A percentile compares a stretch with the other conserved stretches of the same genome.
Evolutionary conservation across 2,888 invertebrate species (phyloP).

Genomic region (Diloba caeruleocephala): DNA sequence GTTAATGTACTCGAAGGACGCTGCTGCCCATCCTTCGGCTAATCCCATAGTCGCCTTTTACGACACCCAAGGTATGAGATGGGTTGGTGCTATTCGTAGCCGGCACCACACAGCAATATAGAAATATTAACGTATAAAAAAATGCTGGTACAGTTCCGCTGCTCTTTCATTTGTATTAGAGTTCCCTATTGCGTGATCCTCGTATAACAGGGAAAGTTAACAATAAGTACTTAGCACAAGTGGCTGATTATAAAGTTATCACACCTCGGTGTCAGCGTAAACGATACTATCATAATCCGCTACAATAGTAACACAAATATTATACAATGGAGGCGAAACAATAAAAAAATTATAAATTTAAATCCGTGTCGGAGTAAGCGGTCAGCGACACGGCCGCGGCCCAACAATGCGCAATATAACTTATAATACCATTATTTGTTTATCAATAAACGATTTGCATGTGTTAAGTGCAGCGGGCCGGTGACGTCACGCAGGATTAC

Average conservation of each 20-base stretch:
- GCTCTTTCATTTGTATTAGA: background rate
- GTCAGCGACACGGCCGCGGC: constrained; percentile 72
- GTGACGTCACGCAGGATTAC: constrained; percentile 70
- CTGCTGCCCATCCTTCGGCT: too few species aligned
- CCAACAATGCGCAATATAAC: constrained; percentile 80
- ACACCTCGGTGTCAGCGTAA: constrained; percentile 12
- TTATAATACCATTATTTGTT: constrained; percentile 85
- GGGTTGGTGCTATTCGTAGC: too few species aligned
- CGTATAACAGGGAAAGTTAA: constrained; percentile 20
- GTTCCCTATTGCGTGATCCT: background rate
- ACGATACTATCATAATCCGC: constrained; percentile 13
- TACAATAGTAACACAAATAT: constrained; percentile 55
- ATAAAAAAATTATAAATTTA: constrained; percentile 77
- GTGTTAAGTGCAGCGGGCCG: constrained; percentile 72
- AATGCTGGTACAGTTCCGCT: background rate
- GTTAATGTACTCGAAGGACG: too few species aligned
- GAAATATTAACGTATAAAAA: background rate
- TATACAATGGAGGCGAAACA: constrained; percentile 60
- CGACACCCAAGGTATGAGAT: too few species aligned
- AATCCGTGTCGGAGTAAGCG: constrained; percentile 72
- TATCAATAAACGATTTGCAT: constrained; percentile 86
- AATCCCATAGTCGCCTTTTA: too few species aligned
- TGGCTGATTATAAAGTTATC: constrained; percentile 32
- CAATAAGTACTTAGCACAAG: constrained; percentile 24
- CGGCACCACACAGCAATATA: too few species aligned